Base-by-base conservation (phyloP, 2,888 invertebrate genomes). In the Lasioglossum calceatum region DNA sequence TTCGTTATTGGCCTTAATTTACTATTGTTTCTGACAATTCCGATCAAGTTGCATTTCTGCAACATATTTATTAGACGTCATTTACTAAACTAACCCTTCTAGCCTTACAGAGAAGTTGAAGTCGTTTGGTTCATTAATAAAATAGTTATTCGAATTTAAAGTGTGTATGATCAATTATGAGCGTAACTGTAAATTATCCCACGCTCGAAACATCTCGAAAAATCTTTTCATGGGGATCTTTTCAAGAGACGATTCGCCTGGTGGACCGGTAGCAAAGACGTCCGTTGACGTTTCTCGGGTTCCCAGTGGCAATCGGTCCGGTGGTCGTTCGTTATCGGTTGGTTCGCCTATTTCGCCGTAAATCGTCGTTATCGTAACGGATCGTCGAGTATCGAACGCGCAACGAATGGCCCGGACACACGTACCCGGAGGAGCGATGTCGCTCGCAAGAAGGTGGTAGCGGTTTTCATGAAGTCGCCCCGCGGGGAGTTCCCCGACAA, bases 401-500 rank as follows among this genome's bases (percentile, higher is more conserved):
- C 64, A 67, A 79, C 79, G 58, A 73, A 79, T 72, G 47, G 36
- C 58, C 5, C 19, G 50, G 50, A 44, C 64, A 23, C 50, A 80
- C 74, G 61, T 78, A 73, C 73, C 50, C 64, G 77, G 47, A 67
- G 77, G 67, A 76, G 79, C 70, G 81, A 80, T 80, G 84, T 81
- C 82, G 76, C 42, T 74, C 75, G 71, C 44, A 80, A 88, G 87
- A 85, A 87, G 87, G 88, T 87, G 88, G 87, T 86, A 85, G 86
- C 90, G 77, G 85, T 89, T 91, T 88, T 87, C 88, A 84, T 47
- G 81, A 84, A 73, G 85, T 74, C 73, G 86, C 78, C 88, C 85
- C 81, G 84, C 85, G 74, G 85, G 87, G 89, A 92, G 87, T 91
- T 81, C 90, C 87, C 79, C 54, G 91, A 91, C 84, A 75, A 67